These are phyloP conservation scores for Andrena flavipes DNA, from an alignment of 2,888 invertebrate genomes.

Conservation along the genomic window DNA sequence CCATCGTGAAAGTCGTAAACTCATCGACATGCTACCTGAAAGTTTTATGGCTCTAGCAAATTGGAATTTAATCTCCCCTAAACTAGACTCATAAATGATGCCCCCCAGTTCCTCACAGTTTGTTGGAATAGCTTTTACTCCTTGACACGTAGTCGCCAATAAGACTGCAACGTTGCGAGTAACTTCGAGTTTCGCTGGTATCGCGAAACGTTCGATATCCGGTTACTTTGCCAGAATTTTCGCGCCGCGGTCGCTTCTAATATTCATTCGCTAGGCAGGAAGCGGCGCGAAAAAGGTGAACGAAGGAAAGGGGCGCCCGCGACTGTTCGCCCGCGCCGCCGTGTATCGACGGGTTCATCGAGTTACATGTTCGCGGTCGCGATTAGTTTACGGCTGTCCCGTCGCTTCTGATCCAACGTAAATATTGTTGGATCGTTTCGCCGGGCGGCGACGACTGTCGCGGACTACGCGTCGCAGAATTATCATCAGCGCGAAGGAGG, in stretches of 20 bases:
- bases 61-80: slow-evolving; percentile 43
- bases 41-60: slow-evolving; percentile 13
- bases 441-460: not conserved
- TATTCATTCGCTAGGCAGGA: slow-evolving; percentile 70
- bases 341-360: slow-evolving; percentile 45
- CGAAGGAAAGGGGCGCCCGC: slow-evolving; percentile 76
- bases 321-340: slow-evolving; percentile 40
- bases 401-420: slow-evolving; percentile 12
- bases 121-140: not conserved
- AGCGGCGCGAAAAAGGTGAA: slow-evolving; percentile 68
- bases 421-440: slow-evolving; percentile 35
- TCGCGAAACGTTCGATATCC: slow-evolving; percentile 2
- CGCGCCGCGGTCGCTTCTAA: slow-evolving; percentile 6
- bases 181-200: slow-evolving; percentile 14
- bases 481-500: slow-evolving; percentile 8
- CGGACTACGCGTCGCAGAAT: slow-evolving; percentile 10
- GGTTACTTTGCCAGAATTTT: slow-evolving; percentile 15
- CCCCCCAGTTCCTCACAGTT: not conserved
- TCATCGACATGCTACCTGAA: slow-evolving; percentile 16
- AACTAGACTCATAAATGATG: not conserved
- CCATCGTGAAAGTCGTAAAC: slow-evolving; percentile 40
- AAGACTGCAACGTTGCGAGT: not conserved
- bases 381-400: slow-evolving; percentile 4
- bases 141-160: no score
- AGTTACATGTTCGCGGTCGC: slow-evolving; percentile 15